These are phyloP conservation scores for Euphonia xanthogaster DNA, from an alignment of 2,797 vertebrate genomes.

Conservation along the genomic window DNA sequence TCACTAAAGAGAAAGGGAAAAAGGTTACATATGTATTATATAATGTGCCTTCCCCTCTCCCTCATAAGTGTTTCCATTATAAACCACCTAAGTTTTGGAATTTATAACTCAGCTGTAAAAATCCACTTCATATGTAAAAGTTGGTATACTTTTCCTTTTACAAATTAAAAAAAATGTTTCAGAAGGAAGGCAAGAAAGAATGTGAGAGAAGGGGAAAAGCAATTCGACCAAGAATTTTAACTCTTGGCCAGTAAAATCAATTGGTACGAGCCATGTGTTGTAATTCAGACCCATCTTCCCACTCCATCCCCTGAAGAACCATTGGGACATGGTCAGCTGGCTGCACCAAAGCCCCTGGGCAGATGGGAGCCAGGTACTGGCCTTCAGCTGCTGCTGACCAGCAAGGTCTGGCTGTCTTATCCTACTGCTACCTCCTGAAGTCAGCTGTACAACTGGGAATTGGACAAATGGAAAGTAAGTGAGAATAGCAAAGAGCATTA, in stretches of 20 bases:
- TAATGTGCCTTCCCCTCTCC: not conserved
- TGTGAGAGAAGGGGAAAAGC: not conserved
- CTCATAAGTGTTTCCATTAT: slow-evolving; percentile 67
- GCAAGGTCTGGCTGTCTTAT: not conserved
- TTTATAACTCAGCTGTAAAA: slow-evolving; percentile 74
- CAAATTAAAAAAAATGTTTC: not conserved
- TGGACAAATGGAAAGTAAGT: not conserved
- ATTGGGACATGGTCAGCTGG: not conserved
- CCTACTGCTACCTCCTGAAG: not conserved
- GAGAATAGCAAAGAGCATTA: not conserved
- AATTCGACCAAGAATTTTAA: not conserved
- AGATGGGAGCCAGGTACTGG: not conserved
- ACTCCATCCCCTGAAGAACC: accelerated
- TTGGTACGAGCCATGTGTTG: not conserved
- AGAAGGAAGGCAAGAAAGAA: not conserved
- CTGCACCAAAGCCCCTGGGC: not conserved
- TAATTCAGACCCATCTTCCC: not conserved
- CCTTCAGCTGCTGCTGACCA: not conserved
- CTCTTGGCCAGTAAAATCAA: not conserved
- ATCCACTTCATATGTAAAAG: slow-evolving; percentile 57
- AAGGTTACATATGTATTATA: slow-evolving; percentile 63
- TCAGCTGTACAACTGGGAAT: not conserved
- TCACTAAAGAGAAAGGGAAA: slow-evolving; percentile 63
- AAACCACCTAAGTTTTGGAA: slow-evolving; percentile 61
- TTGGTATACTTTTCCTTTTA: slow-evolving; percentile 55